These are phyloP conservation scores for Coracias cyanogaster DNA, from an alignment of 2,797 vertebrate species.

Conservation along the genomic window DNA sequence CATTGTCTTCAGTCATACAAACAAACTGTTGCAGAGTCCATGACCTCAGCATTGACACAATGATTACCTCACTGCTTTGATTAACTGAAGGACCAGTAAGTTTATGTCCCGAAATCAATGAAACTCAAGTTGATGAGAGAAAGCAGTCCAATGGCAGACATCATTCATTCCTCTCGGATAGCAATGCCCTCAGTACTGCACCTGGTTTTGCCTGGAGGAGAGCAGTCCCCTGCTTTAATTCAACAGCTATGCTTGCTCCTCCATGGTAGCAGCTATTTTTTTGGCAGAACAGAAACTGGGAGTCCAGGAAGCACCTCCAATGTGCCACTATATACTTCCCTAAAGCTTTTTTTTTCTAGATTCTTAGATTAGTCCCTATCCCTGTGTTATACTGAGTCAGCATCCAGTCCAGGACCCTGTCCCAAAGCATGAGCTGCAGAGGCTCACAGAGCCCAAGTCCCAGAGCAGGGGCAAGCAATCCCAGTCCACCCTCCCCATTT, in stretches of 20 bases:
- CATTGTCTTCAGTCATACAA: neutral
- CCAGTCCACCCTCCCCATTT: neutral
- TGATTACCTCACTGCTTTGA: neutral
- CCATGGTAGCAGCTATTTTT: neutral
- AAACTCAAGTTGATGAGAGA: neutral
- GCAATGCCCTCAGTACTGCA: neutral
- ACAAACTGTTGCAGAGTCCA: neutral
- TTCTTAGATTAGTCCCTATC: neutral
- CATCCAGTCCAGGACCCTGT: neutral
- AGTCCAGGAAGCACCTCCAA: neutral
- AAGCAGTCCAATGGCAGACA: neutral
- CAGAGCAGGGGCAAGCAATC: neutral
- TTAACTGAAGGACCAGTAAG: neutral
- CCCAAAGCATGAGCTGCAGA: neutral
- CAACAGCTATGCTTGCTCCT: neutral
- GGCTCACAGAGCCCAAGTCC: neutral
- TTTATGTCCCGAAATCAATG: neutral
- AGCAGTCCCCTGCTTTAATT: neutral
- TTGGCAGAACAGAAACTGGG: neutral
- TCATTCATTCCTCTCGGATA: neutral
- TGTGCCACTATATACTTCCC: neutral
- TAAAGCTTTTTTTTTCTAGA: neutral
- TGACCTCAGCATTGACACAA: neutral
- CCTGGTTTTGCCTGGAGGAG: neutral
- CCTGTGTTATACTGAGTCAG: neutral